Percentiles rank a stretch among this genome's conserved stretches.
Evolutionary conservation across 2,888 invertebrate genomes (phyloP).

Genomic region (Nineta flava): DNA sequence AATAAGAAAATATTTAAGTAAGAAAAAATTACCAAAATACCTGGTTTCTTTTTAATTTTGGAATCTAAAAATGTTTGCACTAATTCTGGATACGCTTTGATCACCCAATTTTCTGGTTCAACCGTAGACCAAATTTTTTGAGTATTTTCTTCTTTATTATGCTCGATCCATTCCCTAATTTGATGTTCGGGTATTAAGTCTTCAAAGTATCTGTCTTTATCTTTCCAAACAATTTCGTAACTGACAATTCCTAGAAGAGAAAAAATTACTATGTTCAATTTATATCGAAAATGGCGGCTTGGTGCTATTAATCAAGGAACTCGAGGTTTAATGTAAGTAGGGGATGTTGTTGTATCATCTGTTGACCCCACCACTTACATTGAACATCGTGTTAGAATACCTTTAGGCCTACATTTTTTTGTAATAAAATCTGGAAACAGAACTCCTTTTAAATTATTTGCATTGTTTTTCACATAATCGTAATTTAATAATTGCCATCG

Average conservation of each 20-base stretch:
- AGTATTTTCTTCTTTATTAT: conserved; percentile 21
- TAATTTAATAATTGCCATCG: conserved; percentile 53
- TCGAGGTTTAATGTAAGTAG: too few species aligned
- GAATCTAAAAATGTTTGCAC: conserved; percentile 40
- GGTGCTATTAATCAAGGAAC: too few species aligned
- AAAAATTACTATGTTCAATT: neutral
- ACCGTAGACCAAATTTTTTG: conserved; percentile 44
- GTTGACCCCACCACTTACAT: too few species aligned
- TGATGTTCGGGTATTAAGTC: conserved; percentile 44
- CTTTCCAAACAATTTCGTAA: conserved; percentile 57
- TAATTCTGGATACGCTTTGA: conserved; percentile 42
- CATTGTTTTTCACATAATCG: conserved; percentile 8
- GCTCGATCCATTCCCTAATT: conserved; percentile 32
- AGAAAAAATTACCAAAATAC: neutral
- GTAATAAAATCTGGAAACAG: conserved; percentile 35
- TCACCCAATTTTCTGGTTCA: conserved; percentile 49
- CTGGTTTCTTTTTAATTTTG: conserved; percentile 30
- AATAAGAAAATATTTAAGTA: neutral
- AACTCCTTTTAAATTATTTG: conserved; percentile 16
- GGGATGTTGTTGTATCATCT: too few species aligned
- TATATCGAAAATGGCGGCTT: too few species aligned
- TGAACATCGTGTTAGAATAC: conserved; percentile 14
- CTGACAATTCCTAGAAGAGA: conserved; percentile 39
- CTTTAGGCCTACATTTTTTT: conserved; percentile 36
- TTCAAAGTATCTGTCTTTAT: conserved; percentile 36